Conservation (phyloP, 2,888 invertebrate genomes). For the Ophion obscuratus region DNA sequence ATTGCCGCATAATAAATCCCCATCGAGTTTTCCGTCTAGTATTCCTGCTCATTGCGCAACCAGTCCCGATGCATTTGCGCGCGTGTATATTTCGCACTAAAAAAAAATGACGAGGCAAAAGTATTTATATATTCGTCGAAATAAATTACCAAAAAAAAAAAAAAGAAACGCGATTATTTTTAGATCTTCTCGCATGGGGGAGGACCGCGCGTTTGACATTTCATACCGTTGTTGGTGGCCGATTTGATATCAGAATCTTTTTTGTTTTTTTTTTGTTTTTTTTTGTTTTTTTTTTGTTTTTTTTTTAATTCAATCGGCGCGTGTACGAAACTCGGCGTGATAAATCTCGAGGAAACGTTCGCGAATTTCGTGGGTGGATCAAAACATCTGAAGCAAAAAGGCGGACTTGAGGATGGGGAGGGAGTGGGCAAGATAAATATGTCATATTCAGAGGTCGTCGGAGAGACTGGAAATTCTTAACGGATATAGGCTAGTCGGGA, state of each 20-base stretch:
- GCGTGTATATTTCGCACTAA: neutral
- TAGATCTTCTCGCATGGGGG: slow-evolving; percentile 28
- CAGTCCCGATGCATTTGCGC: neutral
- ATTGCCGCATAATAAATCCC: slow-evolving; percentile 40
- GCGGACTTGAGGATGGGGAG: neutral
- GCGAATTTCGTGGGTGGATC: slow-evolving; percentile 26
- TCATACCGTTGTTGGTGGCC: slow-evolving; percentile 18
- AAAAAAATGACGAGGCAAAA: neutral
- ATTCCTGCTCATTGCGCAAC: slow-evolving; percentile 26
- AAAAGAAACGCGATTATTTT: slow-evolving; percentile 47
- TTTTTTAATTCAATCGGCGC: neutral
- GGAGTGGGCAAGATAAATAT: neutral
- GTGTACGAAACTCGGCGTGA: slow-evolving; percentile 4
- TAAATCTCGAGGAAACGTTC: slow-evolving; percentile 7
- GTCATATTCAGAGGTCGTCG: slow-evolving; percentile 26
- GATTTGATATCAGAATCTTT: slow-evolving; percentile 24
- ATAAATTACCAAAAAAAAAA: neutral
- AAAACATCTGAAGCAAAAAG: neutral
- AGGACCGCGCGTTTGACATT: slow-evolving; percentile 30
- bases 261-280: neutral
- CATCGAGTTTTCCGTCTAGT: slow-evolving; percentile 1
- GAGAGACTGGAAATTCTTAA: slow-evolving; percentile 37
- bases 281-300: neutral
- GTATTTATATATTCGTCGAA: neutral
- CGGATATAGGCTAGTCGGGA: slow-evolving; percentile 48